phyloP scores from a whole-genome alignment of 1,140 invertebrate genomes.

The Eciton burchellii region DNA sequence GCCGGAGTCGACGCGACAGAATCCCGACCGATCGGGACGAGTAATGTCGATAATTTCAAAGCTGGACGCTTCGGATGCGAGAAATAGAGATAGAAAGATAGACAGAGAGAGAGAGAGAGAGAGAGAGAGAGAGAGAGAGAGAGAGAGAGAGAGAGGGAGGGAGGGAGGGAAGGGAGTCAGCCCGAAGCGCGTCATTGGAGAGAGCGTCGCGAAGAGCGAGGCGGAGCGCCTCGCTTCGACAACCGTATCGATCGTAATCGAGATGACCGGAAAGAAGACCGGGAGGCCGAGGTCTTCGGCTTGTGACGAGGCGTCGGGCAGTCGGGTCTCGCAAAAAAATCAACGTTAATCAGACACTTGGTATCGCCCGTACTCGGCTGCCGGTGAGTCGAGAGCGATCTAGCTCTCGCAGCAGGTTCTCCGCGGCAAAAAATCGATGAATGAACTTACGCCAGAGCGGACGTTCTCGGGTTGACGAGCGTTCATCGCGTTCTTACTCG shows the following conservation, averaged over 20 bases:
- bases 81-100: slow-evolving; percentile 8
- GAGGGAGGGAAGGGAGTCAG: slow-evolving; percentile 3
- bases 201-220: slow-evolving; percentile 42
- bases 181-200: slow-evolving; percentile 12
- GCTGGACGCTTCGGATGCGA: slow-evolving; percentile 4
- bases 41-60: neutral
- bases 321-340: slow-evolving; percentile 75
- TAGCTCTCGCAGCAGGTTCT: slow-evolving; percentile 80
- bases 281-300: slow-evolving; percentile 68
- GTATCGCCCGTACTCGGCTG: slow-evolving; percentile 80
- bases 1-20: no score
- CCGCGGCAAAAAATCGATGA: slow-evolving; percentile 81
- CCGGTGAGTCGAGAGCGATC: slow-evolving; percentile 75
- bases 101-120: no score
- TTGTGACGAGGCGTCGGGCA: slow-evolving; percentile 77
- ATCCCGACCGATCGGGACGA: slow-evolving; percentile 11
- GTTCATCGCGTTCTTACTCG: slow-evolving; percentile 54
- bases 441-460: slow-evolving; percentile 80
- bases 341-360: slow-evolving; percentile 81
- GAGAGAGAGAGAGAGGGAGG: no score
- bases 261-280: slow-evolving; percentile 67
- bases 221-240: slow-evolving; percentile 56
- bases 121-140: no score
- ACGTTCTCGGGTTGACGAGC: slow-evolving; percentile 69
- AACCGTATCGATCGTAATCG: slow-evolving; percentile 73